Base-by-base conservation (phyloP, 2,113 vertebrate genomes). In the Taurulus bubalis region DNA sequence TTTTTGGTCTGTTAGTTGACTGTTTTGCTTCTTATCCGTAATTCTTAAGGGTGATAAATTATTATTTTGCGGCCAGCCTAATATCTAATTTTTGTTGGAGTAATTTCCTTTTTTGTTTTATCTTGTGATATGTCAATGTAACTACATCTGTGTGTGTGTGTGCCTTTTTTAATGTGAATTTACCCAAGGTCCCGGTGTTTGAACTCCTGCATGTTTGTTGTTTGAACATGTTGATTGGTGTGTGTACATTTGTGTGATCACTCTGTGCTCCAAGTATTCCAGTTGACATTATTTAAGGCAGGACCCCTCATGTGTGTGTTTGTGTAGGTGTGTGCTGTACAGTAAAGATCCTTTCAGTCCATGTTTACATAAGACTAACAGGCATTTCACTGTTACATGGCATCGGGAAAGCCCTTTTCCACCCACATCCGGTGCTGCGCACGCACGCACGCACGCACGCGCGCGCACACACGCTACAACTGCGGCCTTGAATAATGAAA, bases 321-420 rank as follows among this genome's bases (percentile, higher is more conserved):
- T 75, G 82, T 86, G 87, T 77, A 51, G 72, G 70, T 77, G 81
- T 81, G n/a, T 75, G 24, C 36, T 75, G 70, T 84, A 81, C 75
- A 80, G 74, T 79, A 79, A 83, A 83, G 59, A 85, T 71, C 74
- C 42, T 78, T 70, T 69, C 67, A 83, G 77, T 67, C 42, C 79
- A 45, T 84, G 84, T 93, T 93, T 92, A 90, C 87, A 85, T 92
- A 89, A 92, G 82, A 64, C 78, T 80, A 75, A 68, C 60, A 74
- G 72, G 71, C 82, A 70, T 86, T 87, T 80, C 82, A 81, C 79
- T 74, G 86, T 80, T 91, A 68, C 74, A 38, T 88, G 89, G 77
- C 75, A 77, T 83, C 8, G 76, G 94, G 93, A 91, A 95, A 96
- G 87, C 93, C 95, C 95, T 93, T 90, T 87, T 92, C 90, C 93